Percentiles rank a stretch among this genome's conserved stretches.
Conservation (phyloP, 30 jellyfish, hydroid and myxozoan genomes). For the Cassiopea andromeda region DNA sequence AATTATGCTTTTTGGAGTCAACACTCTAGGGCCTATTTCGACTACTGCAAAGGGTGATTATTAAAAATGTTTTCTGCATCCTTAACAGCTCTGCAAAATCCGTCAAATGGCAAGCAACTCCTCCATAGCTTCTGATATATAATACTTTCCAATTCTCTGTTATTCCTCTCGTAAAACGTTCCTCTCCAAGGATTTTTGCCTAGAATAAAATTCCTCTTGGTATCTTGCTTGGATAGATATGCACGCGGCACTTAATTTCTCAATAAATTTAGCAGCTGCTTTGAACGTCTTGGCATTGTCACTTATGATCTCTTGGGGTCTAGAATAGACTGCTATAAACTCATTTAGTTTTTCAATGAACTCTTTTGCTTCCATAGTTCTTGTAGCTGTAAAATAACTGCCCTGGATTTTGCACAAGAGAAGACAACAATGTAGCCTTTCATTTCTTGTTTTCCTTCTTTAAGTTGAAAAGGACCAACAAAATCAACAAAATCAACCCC, state of each 20-base stretch:
- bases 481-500: constrained; percentile 66
- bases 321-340: constrained; percentile 30
- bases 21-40: constrained; percentile 47
- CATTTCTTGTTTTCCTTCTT: background rate
- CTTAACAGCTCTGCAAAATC: constrained; percentile 30
- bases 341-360: constrained; percentile 37
- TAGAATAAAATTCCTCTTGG: constrained; percentile 38
- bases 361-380: constrained; percentile 32
- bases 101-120: constrained; percentile 48
- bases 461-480: constrained; percentile 35
- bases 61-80: constrained; percentile 40
- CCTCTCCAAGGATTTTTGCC: constrained; percentile 53
- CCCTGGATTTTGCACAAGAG: constrained; percentile 37
- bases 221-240: constrained; percentile 14
- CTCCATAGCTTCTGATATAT: constrained; percentile 44
- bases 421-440: constrained; percentile 39
- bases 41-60: constrained; percentile 56
- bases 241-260: constrained; percentile 27
- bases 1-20: constrained; percentile 55
- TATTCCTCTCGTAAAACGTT: constrained; percentile 50
- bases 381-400: constrained; percentile 42
- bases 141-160: constrained; percentile 48
- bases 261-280: constrained; percentile 55
- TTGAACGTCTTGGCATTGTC: constrained; percentile 68
- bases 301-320: constrained; percentile 63